A percentile compares a stretch with the other conserved stretches of the same genome.
These are phyloP conservation scores for Eupeodes luniger DNA, from an alignment of 2,888 invertebrate species.

Conservation along the genomic window DNA sequence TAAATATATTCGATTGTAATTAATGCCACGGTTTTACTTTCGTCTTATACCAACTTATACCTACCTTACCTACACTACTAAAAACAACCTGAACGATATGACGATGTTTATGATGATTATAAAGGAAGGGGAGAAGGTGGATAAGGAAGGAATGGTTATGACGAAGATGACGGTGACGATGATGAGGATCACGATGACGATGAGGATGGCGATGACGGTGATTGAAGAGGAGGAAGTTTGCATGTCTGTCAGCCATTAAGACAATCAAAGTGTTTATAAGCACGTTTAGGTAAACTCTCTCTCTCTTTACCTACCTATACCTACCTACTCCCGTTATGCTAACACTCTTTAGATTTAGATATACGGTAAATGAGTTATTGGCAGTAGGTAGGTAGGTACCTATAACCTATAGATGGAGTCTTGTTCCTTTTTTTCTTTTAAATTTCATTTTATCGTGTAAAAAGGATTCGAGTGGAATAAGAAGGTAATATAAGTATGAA, in stretches of 20 bases:
- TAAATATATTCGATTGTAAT: slow-evolving; percentile 60
- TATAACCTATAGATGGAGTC: neutral
- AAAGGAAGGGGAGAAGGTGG: neutral
- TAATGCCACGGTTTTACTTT: slow-evolving; percentile 68
- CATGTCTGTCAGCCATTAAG: slow-evolving; percentile 71
- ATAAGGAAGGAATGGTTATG: neutral
- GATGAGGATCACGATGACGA: slow-evolving; percentile 1
- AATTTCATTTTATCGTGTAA: slow-evolving; percentile 39
- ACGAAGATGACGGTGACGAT: slow-evolving; percentile 15
- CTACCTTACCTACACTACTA: neutral
- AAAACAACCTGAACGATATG: slow-evolving; percentile 54
- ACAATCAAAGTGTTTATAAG: slow-evolving; percentile 73
- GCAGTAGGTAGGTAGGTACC: neutral
- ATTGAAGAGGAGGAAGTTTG: slow-evolving; percentile 53
- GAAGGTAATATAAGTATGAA: neutral
- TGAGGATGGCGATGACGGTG: slow-evolving; percentile 24
- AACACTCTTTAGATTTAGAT: neutral
- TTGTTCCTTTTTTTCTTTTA: slow-evolving; percentile 25
- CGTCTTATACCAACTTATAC: slow-evolving; percentile 39
- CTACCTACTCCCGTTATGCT: slow-evolving; percentile 28
- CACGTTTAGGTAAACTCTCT: slow-evolving; percentile 62
- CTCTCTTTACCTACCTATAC: neutral
- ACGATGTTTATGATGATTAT: slow-evolving; percentile 47
- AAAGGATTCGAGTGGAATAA: slow-evolving; percentile 47
- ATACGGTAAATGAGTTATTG: slow-evolving; percentile 34